Conservation (phyloP, 2,888 invertebrate genomes). For the Leptopilina syphax region DNA sequence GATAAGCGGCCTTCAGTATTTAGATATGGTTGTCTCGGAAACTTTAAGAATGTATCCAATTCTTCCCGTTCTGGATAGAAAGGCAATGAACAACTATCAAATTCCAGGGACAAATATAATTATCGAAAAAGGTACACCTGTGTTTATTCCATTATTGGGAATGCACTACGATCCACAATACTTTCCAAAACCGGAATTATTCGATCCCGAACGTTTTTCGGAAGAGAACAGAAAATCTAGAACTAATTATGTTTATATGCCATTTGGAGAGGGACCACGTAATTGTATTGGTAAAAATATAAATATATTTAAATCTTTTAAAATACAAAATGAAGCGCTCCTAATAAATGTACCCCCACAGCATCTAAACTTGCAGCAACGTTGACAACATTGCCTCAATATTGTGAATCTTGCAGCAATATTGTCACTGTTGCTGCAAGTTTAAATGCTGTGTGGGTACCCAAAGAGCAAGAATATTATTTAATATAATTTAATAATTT, state of each 20-base stretch:
- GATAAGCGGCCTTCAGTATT: conserved; percentile 60
- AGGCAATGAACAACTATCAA: conserved; percentile 62
- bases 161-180: conserved; percentile 74
- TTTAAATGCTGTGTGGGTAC: too few species aligned
- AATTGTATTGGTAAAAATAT: conserved; percentile 68
- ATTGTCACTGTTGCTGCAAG: too few species aligned
- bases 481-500: neutral
- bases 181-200: conserved; percentile 74
- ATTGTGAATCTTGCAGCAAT: too few species aligned
- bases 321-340: too few species aligned
- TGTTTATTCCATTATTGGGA: conserved; percentile 70
- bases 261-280: conserved; percentile 73
- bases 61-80: conserved; percentile 65
- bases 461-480: too few species aligned
- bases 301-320: neutral
- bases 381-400: too few species aligned
- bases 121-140: conserved; percentile 69
- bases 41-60: conserved; percentile 75
- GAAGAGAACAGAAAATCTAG: conserved; percentile 68
- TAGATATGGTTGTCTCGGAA: conserved; percentile 71
- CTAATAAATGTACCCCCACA: too few species aligned
- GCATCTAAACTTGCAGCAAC: too few species aligned
- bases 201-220: conserved; percentile 75
- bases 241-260: conserved; percentile 64
- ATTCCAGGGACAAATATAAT: conserved; percentile 64